phyloP scores from a whole-genome alignment of 2,797 vertebrate species.

The Euthynnus affinis region DNA sequence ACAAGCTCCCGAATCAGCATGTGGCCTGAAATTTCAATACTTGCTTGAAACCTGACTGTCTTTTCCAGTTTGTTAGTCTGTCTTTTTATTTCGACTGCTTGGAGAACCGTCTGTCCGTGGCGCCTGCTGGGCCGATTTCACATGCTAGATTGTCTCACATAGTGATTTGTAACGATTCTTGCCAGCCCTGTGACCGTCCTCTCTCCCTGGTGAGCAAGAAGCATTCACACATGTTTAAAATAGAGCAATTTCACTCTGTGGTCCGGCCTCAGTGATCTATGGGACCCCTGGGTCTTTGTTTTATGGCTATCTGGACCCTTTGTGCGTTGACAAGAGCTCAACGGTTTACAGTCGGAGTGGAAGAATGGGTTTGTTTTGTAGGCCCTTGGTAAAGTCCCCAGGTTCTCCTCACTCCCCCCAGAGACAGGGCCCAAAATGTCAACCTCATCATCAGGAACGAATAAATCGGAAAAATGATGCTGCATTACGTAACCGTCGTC shows the following conservation, averaged over 20 bases:
- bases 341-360: conserved; percentile 61
- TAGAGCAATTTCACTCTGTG: conserved; percentile 61
- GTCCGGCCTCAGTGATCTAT: conserved; percentile 61
- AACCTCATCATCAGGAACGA: conserved; percentile 57
- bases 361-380: conserved; percentile 71
- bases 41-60: conserved; percentile 4
- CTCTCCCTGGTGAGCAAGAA: conserved; percentile 74
- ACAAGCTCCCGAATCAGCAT: background rate
- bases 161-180: conserved; percentile 64
- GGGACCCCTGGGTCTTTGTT: conserved; percentile 68
- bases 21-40: background rate
- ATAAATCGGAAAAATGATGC: conserved; percentile 57
- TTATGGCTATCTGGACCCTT: conserved; percentile 74
- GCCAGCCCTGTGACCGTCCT: conserved; percentile 60
- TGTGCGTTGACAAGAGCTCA: conserved; percentile 71
- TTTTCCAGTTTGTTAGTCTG: background rate
- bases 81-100: conserved; percentile 11
- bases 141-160: conserved; percentile 41
- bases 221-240: conserved; percentile 78
- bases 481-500: conserved; percentile 42
- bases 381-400: conserved; percentile 45
- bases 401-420: conserved; percentile 44
- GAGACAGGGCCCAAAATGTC: conserved; percentile 74
- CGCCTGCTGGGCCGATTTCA: conserved; percentile 55
- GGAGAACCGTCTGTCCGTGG: conserved; percentile 28